A percentile compares a stretch with the other conserved stretches of the same genome.
Evolutionary conservation across 2,113 vertebrate species (phyloP).

Genomic region (Acrocephalus arundinaceus): DNA sequence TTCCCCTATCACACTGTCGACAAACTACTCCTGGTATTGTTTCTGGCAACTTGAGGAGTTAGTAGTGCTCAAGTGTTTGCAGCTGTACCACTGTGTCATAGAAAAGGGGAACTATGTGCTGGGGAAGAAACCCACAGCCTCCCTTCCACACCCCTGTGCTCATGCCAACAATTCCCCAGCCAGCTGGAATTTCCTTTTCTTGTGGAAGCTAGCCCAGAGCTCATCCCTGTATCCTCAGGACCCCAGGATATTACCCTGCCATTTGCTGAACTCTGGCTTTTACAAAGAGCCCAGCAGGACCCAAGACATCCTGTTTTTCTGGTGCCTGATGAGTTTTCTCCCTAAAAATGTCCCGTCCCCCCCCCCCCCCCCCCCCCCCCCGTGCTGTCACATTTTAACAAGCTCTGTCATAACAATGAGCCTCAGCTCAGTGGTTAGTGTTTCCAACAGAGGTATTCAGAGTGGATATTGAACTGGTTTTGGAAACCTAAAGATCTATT

Average conservation of each 20-base stretch:
- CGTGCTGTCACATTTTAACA: neutral
- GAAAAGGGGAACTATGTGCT: neutral
- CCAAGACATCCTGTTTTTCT: neutral
- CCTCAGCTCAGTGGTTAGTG: neutral
- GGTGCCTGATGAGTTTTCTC: neutral
- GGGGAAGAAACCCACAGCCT: neutral
- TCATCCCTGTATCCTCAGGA: neutral
- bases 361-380: no score
- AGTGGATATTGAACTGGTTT: neutral
- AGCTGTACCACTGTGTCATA: fast-evolving
- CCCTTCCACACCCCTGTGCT: neutral
- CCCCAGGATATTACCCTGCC: neutral
- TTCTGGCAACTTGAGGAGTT: neutral
- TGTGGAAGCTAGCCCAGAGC: neutral
- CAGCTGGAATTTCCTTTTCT: neutral
- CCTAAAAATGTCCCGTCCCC: neutral
- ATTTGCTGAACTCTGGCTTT: neutral
- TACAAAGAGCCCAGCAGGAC: neutral
- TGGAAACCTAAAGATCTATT: neutral
- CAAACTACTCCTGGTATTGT: neutral
- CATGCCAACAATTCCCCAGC: neutral
- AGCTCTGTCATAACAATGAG: neutral
- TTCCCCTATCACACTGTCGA: neutral
- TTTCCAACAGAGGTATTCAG: neutral
- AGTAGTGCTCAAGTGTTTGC: neutral